Percentiles rank a stretch among this genome's conserved stretches.
Evolutionary conservation across 2,797 vertebrate species (phyloP).

Genomic region (Telmatherina bonti): DNA sequence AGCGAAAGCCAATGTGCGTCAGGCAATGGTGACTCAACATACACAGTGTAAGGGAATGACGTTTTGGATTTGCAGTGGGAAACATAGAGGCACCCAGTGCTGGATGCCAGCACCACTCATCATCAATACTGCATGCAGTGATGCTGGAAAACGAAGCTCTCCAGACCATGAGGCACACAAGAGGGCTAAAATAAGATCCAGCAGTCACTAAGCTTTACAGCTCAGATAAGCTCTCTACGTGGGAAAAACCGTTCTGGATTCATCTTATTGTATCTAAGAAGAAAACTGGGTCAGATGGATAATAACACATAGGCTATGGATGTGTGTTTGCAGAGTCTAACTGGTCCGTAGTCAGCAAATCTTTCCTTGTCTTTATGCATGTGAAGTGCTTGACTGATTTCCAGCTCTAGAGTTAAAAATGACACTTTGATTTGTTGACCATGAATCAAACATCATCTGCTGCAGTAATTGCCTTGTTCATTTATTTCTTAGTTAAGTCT

Average conservation of each 20-base stretch:
- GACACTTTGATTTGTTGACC: conserved; percentile 9
- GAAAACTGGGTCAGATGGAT: conserved; percentile 76
- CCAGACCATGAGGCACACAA: conserved; percentile 68
- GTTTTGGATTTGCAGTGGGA: conserved; percentile 46
- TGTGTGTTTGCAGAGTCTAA: conserved; percentile 48
- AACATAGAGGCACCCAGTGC: conserved; percentile 55
- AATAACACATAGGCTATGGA: conserved; percentile 47
- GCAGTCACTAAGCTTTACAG: conserved; percentile 63
- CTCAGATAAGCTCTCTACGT: conserved; percentile 66
- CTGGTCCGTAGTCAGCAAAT: conserved; percentile 22
- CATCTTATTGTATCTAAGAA: conserved; percentile 61
- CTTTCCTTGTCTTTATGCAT: conserved; percentile 22
- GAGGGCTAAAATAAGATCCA: conserved; percentile 73
- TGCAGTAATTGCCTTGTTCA: conserved; percentile 6
- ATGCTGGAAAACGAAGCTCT: conserved; percentile 66
- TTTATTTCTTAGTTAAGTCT: conserved; percentile 25
- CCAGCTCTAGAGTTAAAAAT: conserved; percentile 3
- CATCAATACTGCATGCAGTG: conserved; percentile 76
- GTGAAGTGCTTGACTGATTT: conserved; percentile 3
- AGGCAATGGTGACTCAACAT: conserved; percentile 52
- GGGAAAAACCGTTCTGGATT: conserved; percentile 58
- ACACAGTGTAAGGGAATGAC: conserved; percentile 32
- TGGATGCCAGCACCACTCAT: conserved; percentile 69
- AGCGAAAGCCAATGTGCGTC: conserved; percentile 40
- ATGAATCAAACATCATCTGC: conserved; percentile 8